These are phyloP conservation scores for Heliconius hermathena DNA, from an alignment of 1,140 invertebrate species.

Conservation along the genomic window DNA sequence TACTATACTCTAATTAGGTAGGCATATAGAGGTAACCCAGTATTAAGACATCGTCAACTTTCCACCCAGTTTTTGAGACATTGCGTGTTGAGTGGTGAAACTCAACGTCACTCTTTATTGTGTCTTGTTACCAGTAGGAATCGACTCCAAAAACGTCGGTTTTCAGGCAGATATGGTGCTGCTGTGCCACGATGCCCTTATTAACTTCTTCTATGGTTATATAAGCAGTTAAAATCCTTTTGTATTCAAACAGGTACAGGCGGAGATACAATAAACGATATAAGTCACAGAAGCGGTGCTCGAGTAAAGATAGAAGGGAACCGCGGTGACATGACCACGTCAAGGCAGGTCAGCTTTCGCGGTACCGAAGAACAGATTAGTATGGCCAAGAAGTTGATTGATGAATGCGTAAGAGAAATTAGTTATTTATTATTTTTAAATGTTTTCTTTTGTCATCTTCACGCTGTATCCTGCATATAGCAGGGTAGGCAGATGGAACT, in stretches of 20 bases:
- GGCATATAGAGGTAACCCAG: no score
- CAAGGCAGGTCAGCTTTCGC: slow-evolving; percentile 65
- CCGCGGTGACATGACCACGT: slow-evolving; percentile 45
- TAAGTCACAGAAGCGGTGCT: slow-evolving; percentile 84
- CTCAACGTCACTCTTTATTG: no score
- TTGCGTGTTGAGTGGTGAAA: no score
- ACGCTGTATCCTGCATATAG: no score
- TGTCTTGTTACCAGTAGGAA: no score
- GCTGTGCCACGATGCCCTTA: no score
- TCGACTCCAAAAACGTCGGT: no score
- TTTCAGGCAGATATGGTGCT: no score
- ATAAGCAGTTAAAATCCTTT: neutral
- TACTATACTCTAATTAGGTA: no score
- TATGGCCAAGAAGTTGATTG: slow-evolving; percentile 60
- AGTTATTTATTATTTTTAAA: slow-evolving; percentile 17
- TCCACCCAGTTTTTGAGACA: no score
- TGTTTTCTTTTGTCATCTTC: neutral
- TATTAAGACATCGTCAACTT: no score
- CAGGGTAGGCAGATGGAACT: no score
- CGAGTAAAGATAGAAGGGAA: slow-evolving; percentile 82
- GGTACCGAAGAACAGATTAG: slow-evolving; percentile 81
- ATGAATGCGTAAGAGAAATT: slow-evolving; percentile 56
- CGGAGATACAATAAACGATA: slow-evolving; percentile 87
- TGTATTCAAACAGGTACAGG: slow-evolving; percentile 74
- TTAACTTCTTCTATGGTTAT: neutral